These are phyloP conservation scores for Cybosia mesomella DNA, from an alignment of 2,888 invertebrate species.

Conservation along the genomic window DNA sequence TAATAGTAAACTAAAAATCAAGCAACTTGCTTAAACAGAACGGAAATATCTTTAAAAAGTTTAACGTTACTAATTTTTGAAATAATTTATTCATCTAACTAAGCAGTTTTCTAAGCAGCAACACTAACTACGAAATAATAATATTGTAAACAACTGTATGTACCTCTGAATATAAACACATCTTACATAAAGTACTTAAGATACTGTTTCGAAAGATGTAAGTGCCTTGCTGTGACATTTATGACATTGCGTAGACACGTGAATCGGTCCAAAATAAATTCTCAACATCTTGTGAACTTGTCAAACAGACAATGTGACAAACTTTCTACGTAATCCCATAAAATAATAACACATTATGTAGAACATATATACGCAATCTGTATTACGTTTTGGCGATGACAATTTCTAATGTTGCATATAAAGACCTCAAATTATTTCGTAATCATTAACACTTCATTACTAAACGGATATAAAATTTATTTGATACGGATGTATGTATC, in stretches of 20 bases:
- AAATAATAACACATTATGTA: constrained; percentile 41
- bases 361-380: constrained; percentile 32
- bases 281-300: constrained; percentile 62
- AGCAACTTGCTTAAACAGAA: not conserved
- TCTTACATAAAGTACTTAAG: constrained; percentile 24
- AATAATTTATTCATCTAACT: not conserved
- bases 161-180: constrained; percentile 38
- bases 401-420: constrained; percentile 9
- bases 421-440: not conserved
- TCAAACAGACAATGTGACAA: constrained; percentile 70
- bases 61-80: no score
- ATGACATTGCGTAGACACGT: constrained; percentile 67
- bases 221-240: constrained; percentile 49
- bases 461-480: not conserved
- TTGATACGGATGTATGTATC: not conserved
- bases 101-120: not conserved
- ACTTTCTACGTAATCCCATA: constrained; percentile 49
- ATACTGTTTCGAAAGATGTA: constrained; percentile 34
- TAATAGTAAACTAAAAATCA: not conserved
- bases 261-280: constrained; percentile 67
- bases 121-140: not conserved
- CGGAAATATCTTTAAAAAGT: not conserved
- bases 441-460: constrained; percentile 9
- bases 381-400: constrained; percentile 33
- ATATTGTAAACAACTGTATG: not conserved